Conservation (phyloP, 1,140 invertebrate species). For the Camponotus pennsylvanicus region DNA sequence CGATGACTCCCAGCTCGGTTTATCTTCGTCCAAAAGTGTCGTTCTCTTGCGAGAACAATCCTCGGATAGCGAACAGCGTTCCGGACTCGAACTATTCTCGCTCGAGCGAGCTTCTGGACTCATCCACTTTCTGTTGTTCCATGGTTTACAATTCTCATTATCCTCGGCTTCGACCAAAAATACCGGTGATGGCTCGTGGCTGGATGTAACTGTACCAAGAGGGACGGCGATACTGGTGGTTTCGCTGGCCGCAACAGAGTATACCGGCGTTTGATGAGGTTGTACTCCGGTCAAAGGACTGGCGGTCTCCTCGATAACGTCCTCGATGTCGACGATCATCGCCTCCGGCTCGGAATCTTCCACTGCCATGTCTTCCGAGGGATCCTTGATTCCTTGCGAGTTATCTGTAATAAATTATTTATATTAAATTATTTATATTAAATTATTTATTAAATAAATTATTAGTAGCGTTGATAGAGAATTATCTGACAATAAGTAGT, state of each 20-base stretch:
- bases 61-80: neutral
- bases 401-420: slow-evolving; percentile 59
- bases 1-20: neutral
- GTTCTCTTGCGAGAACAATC: neutral
- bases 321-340: slow-evolving; percentile 86
- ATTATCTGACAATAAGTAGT: neutral
- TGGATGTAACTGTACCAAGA: slow-evolving; percentile 79
- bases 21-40: neutral
- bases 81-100: slow-evolving; percentile 41
- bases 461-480: neutral
- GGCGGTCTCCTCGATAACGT: slow-evolving; percentile 85
- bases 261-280: slow-evolving; percentile 90
- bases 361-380: slow-evolving; percentile 73
- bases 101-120: slow-evolving; percentile 2
- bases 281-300: slow-evolving; percentile 88
- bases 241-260: slow-evolving; percentile 86
- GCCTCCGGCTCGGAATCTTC: slow-evolving; percentile 87
- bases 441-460: neutral
- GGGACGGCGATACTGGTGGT: slow-evolving; percentile 82
- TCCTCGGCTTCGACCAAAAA: slow-evolving; percentile 75
- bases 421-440: no score
- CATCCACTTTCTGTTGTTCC: slow-evolving; percentile 15
- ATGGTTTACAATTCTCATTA: slow-evolving; percentile 22
- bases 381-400: slow-evolving; percentile 73
- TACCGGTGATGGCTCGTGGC: slow-evolving; percentile 78